Evolutionary conservation across 2,888 invertebrate species (phyloP), one percentile per base, ranked within the genome.

Genomic region (Volucella bombylans): DNA sequence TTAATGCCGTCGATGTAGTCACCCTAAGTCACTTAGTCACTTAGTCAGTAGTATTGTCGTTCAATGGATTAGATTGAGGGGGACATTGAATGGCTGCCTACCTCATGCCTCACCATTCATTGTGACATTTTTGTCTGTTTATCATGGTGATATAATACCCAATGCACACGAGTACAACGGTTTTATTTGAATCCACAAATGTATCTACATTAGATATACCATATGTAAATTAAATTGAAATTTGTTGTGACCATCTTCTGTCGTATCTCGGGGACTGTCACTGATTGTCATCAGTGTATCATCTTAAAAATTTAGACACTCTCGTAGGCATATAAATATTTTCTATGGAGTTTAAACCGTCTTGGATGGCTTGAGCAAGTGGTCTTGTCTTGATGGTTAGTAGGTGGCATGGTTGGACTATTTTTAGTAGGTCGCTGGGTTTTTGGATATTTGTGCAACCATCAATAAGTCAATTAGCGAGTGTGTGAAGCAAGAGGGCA

Each of bases 71-170:
- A 61, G 31, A 31, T 31, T 31, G 31, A 31, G 47, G 79, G 73
- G 83, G 79, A 69, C 55, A 71, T 65, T 82, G 41, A 39, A 57
- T 69, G 55, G 57, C 50, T 68, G 73, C 79, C 59, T 74, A 68
- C 79, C 59, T 74, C 59, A 79, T 64, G 68, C 23, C 71, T 71
- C 74, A 76, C 65, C 69, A 54, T 78, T 80, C 74, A 76, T 74
- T 83, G 80, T 74, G 74, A 79, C 64, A 83, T 74, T 50, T 64
- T 54, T 67, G 62, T 73, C 69, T 74, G 79, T 71, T 79, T 82
- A 73, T 23, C 10, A 62, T 68, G 38, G 69, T 82, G 68, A 74
- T 79, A 76, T 83, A 69, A 39, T 41, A 49, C 6, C 15, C 45
- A 45, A 47, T 1, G 18, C 14, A 62, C n/a, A 54, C n/a, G n/a